Conservation (phyloP, 2,113 vertebrate genomes). For the Paracanthobrama guichenoti region DNA sequence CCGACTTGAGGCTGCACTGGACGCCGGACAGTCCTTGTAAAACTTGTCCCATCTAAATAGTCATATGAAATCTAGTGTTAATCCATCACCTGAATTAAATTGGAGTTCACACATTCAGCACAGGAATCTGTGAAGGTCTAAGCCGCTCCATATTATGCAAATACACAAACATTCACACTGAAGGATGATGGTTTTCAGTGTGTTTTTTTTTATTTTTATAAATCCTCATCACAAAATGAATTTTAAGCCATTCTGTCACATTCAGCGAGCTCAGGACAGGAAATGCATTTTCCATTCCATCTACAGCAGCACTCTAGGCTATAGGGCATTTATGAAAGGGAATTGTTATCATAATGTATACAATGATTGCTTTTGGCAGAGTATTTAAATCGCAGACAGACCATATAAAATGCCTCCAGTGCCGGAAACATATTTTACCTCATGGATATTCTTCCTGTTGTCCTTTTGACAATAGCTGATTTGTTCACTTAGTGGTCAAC, state of each 20-base stretch:
- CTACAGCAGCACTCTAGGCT: slow-evolving; percentile 4
- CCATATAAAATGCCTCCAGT: not conserved
- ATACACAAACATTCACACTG: slow-evolving; percentile 29
- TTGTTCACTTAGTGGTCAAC: not conserved
- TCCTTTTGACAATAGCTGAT: slow-evolving; percentile 19
- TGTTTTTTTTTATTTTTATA: slow-evolving; percentile 32
- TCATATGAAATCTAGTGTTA: not conserved
- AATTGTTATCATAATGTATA: slow-evolving; percentile 20
- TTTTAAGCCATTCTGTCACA: slow-evolving; percentile 45
- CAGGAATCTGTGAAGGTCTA: not conserved
- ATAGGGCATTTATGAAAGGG: slow-evolving; percentile 14
- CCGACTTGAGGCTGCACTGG: no score
- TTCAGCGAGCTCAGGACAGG: slow-evolving; percentile 15
- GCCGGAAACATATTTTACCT: not conserved
- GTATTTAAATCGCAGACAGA: slow-evolving; percentile 41
- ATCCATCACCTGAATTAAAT: slow-evolving; percentile 32
- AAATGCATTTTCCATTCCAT: slow-evolving; percentile 31
- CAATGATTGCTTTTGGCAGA: slow-evolving; percentile 12
- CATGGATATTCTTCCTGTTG: not conserved
- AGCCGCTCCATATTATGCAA: slow-evolving; percentile 32
- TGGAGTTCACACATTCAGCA: slow-evolving; percentile 4
- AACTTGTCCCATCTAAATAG: not conserved
- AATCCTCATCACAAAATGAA: slow-evolving; percentile 40
- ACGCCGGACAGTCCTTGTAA: no score
- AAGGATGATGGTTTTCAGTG: not conserved